A percentile compares a stretch with the other conserved stretches of the same genome.
These are phyloP conservation scores for Mystacornis crossleyi DNA, from an alignment of 2,113 vertebrate species.

Conservation along the genomic window DNA sequence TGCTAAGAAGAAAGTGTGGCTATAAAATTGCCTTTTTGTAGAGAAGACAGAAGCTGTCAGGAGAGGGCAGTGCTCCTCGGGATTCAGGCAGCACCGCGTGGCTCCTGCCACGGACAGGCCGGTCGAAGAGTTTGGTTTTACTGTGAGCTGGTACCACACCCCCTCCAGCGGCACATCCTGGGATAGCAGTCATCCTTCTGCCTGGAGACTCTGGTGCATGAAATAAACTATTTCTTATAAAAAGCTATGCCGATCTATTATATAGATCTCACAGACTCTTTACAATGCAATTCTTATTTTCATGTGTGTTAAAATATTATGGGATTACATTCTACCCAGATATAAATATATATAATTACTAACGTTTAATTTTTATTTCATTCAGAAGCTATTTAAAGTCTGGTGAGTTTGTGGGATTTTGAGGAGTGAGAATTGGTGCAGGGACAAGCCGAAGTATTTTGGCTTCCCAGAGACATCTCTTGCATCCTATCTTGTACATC, in stretches of 20 bases:
- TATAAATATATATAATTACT: background rate
- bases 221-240: background rate
- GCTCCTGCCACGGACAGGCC: background rate
- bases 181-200: background rate
- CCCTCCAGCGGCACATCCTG: slow-evolving; percentile 27
- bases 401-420: background rate
- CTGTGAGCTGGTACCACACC: background rate
- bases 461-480: background rate
- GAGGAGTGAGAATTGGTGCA: background rate
- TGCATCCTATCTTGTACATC: background rate
- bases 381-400: background rate
- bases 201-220: rapidly evolving
- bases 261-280: background rate
- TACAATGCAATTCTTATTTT: background rate
- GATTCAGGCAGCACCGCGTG: rapidly evolving
- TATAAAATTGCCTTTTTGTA: background rate
- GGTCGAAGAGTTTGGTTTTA: background rate
- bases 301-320: background rate
- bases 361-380: background rate
- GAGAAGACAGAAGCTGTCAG: background rate
- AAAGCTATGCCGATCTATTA: background rate
- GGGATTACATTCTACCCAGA: background rate
- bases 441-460: background rate
- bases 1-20: background rate
- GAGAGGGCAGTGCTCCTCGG: background rate